Evolutionary conservation across 92 coral and sea anemone species (phyloP), one percentile per base, ranked within the genome.

Genomic region (Nematostella vectensis): DNA sequence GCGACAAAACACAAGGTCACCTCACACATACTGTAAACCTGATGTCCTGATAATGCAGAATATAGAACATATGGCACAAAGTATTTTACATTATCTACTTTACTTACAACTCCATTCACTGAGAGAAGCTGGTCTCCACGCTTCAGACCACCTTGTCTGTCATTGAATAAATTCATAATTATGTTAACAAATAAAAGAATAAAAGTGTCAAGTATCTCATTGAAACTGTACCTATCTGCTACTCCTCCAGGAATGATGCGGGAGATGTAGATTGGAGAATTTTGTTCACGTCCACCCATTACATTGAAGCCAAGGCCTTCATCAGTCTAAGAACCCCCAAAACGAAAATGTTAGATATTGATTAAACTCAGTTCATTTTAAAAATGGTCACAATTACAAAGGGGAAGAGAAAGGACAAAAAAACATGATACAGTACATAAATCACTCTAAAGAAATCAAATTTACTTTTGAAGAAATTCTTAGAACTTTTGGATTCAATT

Each of bases 251-350:
- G 98, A 18, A 91, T 91, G 61, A 91, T 91, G 27, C 98, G 98
- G 20, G 98, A 91, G 43, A 91, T 91, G 61, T 91, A 91, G 50
- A 91, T 91, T 24, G 98, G 98, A 0, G 98, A 91, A 60, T 88
- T 86, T 70, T 91, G 98, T 29, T 91, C 98, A 48, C 77, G 74
- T 27, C 98, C 98, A 26, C 98, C 98, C 96, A 91, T 91, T 13
- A 91, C 95, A 61, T 91, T 91, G 69, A 91, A 91, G 13, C 98
- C 98, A 18, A 91, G 96, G 8, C 98, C 98, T 67, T 91, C 98
- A 31, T 91, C 98, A 63, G 86, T 91, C 98, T 91, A 59, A n/a
- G n/a, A n/a, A n/a, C n/a, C n/a, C n/a, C n/a, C n/a, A n/a, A n/a
- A n/a, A n/a, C n/a, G n/a, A n/a, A n/a, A n/a, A n/a, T n/a, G n/a